Base-by-base conservation (phyloP, 2,888 invertebrate species). In the Polydesmus complanatus region DNA sequence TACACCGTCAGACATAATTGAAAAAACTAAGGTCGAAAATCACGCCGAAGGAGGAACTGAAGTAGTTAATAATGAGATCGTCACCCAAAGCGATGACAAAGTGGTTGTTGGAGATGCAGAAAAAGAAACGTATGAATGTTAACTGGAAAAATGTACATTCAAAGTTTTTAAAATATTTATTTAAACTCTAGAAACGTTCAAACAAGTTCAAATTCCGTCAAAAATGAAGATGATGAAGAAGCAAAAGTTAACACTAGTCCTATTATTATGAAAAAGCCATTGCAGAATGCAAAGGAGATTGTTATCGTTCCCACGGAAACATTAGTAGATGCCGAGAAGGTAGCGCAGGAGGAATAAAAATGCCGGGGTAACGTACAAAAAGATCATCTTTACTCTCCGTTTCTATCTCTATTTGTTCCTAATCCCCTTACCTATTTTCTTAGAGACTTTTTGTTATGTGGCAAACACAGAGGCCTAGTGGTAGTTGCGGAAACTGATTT, bases 261-360 rank as follows among this genome's bases (percentile, higher is more conserved):
- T n/a, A 54, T 49, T 19, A 61, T 61, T 52, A 61, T 61, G 61
- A 61, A 61, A 37, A 61, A 61, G 54, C 56, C 27, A 25, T n/a
- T 26, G n/a, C 27, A 25, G n/a, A 53, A 47, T 54, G 51, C 48
- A 14, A 47, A 21, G 3, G 48, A n/a, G 55, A 11, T 37, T 2
- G 47, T 26, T 18, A 27, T 26, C 19, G n/a, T 25, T 5, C 14
- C 22, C 8, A n/a, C 8, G 5, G 14, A 5, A 8, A 23, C 19
- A 19, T 19, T 21, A n/a, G 54, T 5, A 3, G 27, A 18, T 8
- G 27, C 50, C 19, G 37, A 37, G 14, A 14, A 14, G 14, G 37
- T 37, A 5, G 14, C 37, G 5, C 5, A 37, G 14, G 37, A 37
- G 14, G 37, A 37, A 14, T 37, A 37, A 37, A 37, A 37, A 8